Evolutionary conservation across 2,888 invertebrate species (phyloP).

Genomic region (Aspidapion aeneum): DNA sequence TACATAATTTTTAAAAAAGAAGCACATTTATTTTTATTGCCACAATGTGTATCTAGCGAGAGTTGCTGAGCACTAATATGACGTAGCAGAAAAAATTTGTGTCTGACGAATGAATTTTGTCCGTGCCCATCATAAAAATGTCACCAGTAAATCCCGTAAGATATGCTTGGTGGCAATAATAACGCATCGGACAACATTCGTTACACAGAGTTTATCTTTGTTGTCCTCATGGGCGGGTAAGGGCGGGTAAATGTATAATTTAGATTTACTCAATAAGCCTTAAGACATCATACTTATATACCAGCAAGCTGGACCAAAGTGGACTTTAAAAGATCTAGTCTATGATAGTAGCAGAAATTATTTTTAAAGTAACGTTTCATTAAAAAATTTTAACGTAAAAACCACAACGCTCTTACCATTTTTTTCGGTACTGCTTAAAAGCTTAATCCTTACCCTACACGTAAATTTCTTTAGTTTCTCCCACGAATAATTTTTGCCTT

Average conservation of each 20-base stretch:
- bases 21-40: background rate
- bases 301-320: background rate
- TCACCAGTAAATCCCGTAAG: background rate
- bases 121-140: background rate
- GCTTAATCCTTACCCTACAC: background rate
- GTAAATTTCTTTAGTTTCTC: background rate
- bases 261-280: background rate
- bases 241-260: background rate
- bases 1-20: background rate
- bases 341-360: background rate
- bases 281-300: background rate
- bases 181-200: background rate
- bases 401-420: slow-evolving; percentile 5
- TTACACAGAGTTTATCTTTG: background rate
- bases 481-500: background rate
- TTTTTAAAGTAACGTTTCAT: background rate
- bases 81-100: background rate
- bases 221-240: slow-evolving; percentile 3
- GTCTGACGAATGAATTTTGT: background rate
- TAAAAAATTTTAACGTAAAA: background rate
- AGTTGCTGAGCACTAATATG: background rate
- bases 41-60: background rate
- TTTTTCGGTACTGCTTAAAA: slow-evolving; percentile 6
- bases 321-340: background rate
- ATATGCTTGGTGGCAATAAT: background rate